Base-by-base conservation (phyloP, 1,140 invertebrate genomes). In the Hylyphantes graminicola region DNA sequence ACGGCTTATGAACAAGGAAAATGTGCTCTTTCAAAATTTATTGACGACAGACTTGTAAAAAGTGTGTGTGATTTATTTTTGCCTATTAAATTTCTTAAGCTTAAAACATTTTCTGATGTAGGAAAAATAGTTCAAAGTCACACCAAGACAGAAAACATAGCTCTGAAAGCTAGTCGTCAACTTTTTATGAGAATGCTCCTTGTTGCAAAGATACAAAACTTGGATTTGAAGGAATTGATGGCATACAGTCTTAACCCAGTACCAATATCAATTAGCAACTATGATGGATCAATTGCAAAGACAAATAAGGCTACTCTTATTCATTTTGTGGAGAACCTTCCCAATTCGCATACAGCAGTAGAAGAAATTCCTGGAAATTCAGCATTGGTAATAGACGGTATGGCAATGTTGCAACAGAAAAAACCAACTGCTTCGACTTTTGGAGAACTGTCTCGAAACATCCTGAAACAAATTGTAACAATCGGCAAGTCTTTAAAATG, bases 211-310 rank as follows among this genome's bases (percentile, higher is more conserved):
- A 67, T 13, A 13, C 12, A 11, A 64, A 10, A 10, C 48, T 51
- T 76, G 10, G 57, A 78, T 50, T 12, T 67, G 48, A 50, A 64
- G 35, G 48, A 84, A 7, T 59, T 85, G 10, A 10, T 86, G 6
- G n/a, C n/a, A 2, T 72, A 82, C 65, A 63, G 78, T 17, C 65
- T 87, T 10, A 72, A 76, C 19, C 75, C 50, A 59, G 17, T 82
- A 11, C 84, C 84, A 13, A 55, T 75, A 72, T 21, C 65, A 13
- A 55, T 86, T 65, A 53, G 59, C 11, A 86, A 67, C 57, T 21
- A 50, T 19, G 83, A 85, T 82, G 83, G 83, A n/a, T 17, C 83
- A 50, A 9, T 72, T 19, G 74, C 51, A 50, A 87, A 86, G 63
- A 87, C 77, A 10, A 86, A 35, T 63, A 83, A 83, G 75, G 59